Evolutionary conservation across 2,797 vertebrate genomes (phyloP), one percentile per base, ranked within the genome.

Genomic region (Urosaurus nigricauda): DNA sequence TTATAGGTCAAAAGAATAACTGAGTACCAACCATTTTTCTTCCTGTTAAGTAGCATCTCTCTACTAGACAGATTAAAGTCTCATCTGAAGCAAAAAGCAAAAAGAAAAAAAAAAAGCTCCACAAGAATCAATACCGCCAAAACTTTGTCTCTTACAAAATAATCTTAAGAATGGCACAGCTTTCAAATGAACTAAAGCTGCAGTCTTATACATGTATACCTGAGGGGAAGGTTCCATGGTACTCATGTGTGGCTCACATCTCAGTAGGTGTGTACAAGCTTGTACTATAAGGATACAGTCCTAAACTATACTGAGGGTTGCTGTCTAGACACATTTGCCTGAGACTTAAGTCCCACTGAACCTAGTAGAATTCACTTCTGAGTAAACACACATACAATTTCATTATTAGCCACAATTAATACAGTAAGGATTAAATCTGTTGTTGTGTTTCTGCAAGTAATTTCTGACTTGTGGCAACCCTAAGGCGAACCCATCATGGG

Each of bases 101-200:
- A 17, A 43, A 43, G 2, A 5, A 17, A 19, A 56, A 29, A 60
- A 60, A 71, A 11, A 82, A 40, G 7, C 58, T 47, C 26, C 51
- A 68, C n/a, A 75, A 81, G 83, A 82, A 86, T 82, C 84, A 47
- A 89, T 86, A 83, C 71, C 77, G 60, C 71, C 88, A 75, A 73
- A 85, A 60, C 83, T 88, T 47, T 74, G 78, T 13, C 17, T 51
- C 75, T 87, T 71, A n/a, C 7, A 14, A 82, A 73, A 17, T 24
- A 53, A 0, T 68, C 3, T 13, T 3, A 74, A 65, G 43, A 87
- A 24, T 37, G 68, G 19, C 51, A 35, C 29, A 87, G 43, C 29
- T 56, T 90, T 74, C 47, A 47, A 81, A 53, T 58, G 6, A 87
- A 85, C 4, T 60, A 37, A 77, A 43, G 19, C 40, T 65, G 43